phyloP scores from a whole-genome alignment of 1,140 invertebrate species.

The Meloidogyne hapla region DNA sequence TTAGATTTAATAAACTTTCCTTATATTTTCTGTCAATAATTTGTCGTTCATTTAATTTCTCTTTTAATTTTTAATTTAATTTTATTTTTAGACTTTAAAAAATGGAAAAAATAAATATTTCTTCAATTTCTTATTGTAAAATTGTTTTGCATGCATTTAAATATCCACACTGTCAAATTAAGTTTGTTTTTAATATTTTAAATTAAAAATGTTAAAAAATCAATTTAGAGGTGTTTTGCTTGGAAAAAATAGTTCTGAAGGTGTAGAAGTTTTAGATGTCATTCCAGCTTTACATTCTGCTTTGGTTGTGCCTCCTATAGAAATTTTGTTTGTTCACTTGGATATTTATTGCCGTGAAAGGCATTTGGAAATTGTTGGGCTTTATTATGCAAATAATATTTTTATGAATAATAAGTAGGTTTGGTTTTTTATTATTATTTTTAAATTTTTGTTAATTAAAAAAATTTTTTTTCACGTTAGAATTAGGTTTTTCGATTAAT shows the following conservation, averaged over 20 bases:
- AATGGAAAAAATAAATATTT: constrained; percentile 1
- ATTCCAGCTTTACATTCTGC: constrained; percentile 40
- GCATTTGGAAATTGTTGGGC: constrained; percentile 39
- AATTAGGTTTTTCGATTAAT: no score
- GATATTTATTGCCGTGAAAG: constrained; percentile 39
- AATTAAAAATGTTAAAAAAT: background rate
- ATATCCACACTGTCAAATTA: constrained; percentile 44
- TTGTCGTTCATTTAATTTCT: background rate
- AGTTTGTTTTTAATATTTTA: constrained; percentile 17
- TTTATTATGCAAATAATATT: constrained; percentile 44
- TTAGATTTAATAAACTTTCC: no score
- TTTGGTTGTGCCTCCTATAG: constrained; percentile 32
- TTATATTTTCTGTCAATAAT: no score
- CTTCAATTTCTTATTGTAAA: constrained; percentile 37
- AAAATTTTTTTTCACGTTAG: background rate
- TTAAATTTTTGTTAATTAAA: background rate
- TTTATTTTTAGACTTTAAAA: background rate
- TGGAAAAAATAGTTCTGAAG: constrained; percentile 16
- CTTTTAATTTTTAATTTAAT: background rate
- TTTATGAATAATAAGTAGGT: constrained; percentile 37
- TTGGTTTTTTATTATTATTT: constrained; percentile 5
- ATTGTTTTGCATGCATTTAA: constrained; percentile 45
- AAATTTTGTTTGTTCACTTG: constrained; percentile 40
- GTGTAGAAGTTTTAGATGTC: constrained; percentile 34
- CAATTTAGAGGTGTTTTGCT: constrained; percentile 37